These are phyloP conservation scores for Ooceraea biroi DNA, from an alignment of 1,140 invertebrate genomes.

Conservation along the genomic window DNA sequence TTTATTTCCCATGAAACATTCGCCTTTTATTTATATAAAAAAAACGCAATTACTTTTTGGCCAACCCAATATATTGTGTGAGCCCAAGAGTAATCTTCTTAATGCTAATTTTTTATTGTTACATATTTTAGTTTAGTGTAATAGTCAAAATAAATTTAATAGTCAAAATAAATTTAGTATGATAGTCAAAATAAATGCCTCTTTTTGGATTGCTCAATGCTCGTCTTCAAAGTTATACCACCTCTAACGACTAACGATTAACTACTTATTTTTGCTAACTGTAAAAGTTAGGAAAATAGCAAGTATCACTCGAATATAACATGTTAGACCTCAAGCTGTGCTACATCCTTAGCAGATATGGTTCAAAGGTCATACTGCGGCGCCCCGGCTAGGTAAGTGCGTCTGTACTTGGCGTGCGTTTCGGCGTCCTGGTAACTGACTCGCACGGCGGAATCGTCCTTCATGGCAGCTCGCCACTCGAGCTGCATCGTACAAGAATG, in stretches of 20 bases:
- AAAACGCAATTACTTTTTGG: too few species aligned
- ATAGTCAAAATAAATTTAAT: constrained; percentile 40
- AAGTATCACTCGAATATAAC: too few species aligned
- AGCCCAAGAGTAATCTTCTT: not conserved
- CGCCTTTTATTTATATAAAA: too few species aligned
- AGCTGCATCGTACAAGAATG: constrained; percentile 85
- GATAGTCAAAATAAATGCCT: constrained; percentile 31
- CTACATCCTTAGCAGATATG: too few species aligned
- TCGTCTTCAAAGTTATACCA: constrained; percentile 37
- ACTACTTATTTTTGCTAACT: too few species aligned
- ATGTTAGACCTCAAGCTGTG: too few species aligned
- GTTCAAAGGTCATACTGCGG: constrained; percentile 88
- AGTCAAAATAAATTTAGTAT: too few species aligned
- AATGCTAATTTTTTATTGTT: constrained; percentile 9
- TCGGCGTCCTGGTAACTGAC: constrained; percentile 89
- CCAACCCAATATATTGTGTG: not conserved
- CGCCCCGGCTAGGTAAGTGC: constrained; percentile 88
- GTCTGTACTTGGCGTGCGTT: constrained; percentile 91
- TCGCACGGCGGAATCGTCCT: constrained; percentile 90
- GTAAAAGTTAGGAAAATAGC: too few species aligned
- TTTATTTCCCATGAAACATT: too few species aligned
- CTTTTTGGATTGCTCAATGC: constrained; percentile 11
- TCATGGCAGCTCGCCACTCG: constrained; percentile 90
- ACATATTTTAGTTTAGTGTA: constrained; percentile 13
- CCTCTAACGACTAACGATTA: constrained; percentile 81